phyloP scores from a whole-genome alignment of 2,888 invertebrate species.

The Disparrhopalites patrizii region DNA sequence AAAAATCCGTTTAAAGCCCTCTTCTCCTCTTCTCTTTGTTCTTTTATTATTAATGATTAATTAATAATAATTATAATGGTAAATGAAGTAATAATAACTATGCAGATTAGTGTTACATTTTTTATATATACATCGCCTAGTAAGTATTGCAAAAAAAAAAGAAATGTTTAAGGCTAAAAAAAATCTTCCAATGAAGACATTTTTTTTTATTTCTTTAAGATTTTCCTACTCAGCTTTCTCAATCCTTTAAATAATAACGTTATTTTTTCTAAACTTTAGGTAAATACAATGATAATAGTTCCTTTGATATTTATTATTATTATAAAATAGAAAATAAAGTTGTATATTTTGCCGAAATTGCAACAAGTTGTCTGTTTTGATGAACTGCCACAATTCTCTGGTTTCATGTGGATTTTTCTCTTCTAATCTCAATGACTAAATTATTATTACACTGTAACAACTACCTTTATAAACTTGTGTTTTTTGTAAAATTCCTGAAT shows the following conservation, averaged over 20 bases:
- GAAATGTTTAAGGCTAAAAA: not conserved
- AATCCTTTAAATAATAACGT: no score
- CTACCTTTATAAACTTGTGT: not conserved
- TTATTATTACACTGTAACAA: slow-evolving; percentile 2
- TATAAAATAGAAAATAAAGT: slow-evolving; percentile 19
- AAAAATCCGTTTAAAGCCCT: slow-evolving; percentile 10
- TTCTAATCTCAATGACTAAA: slow-evolving; percentile 18
- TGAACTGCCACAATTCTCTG: slow-evolving; percentile 10
- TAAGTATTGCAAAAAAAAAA: no score
- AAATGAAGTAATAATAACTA: no score
- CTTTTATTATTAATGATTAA: no score
- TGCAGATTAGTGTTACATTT: no score
- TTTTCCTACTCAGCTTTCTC: not conserved
- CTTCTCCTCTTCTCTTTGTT: slow-evolving; percentile 5
- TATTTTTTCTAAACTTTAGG: no score
- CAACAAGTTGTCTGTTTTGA: not conserved
- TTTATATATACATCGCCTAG: no score
- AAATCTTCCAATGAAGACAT: not conserved
- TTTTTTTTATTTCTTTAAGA: not conserved
- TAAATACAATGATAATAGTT: slow-evolving; percentile 1
- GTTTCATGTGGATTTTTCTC: slow-evolving; percentile 6
- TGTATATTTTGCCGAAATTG: slow-evolving; percentile 2
- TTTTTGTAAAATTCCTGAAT: slow-evolving; percentile 10
- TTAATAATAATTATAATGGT: no score
- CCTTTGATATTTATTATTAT: not conserved